Evolutionary conservation across 2,888 invertebrate genomes (phyloP).

Genomic region (Serripes groenlandicus): DNA sequence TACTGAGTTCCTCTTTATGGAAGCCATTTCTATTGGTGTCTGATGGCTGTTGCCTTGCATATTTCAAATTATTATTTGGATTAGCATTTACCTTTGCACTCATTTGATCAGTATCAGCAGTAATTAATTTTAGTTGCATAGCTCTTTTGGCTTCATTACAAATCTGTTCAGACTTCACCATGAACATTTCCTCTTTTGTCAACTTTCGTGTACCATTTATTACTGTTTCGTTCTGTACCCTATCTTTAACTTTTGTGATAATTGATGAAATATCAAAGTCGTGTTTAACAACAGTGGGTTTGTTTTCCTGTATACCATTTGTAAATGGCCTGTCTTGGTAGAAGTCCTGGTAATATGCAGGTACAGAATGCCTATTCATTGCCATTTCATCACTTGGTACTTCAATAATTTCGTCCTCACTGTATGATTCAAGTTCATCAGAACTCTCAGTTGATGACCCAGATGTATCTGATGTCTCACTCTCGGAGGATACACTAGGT

Average conservation of each 20-base stretch:
- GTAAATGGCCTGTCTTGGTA: background rate
- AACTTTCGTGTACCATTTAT: background rate
- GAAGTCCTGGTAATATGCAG: background rate
- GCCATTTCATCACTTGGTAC: background rate
- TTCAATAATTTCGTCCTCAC: background rate
- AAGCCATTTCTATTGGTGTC: background rate
- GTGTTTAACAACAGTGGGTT: background rate
- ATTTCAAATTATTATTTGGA: background rate
- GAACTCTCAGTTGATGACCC: slow-evolving; percentile 7
- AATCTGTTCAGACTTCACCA: slow-evolving; percentile 52
- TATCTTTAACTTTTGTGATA: background rate
- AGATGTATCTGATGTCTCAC: slow-evolving; percentile 6
- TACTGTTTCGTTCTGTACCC: slow-evolving; percentile 5
- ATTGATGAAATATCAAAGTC: slow-evolving; percentile 19
- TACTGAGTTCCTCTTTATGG: background rate
- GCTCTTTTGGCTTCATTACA: slow-evolving; percentile 58
- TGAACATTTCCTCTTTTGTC: slow-evolving; percentile 26
- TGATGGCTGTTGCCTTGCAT: background rate
- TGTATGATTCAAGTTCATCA: background rate
- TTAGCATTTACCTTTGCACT: background rate
- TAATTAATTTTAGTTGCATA: slow-evolving; percentile 42
- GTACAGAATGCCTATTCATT: background rate
- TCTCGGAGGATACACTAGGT: slow-evolving; percentile 21
- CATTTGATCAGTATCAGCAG: background rate
- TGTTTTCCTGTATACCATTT: slow-evolving; percentile 2